Evolutionary conservation across 1,140 invertebrate genomes (phyloP).

Genomic region (Drosophila repletoides): DNA sequence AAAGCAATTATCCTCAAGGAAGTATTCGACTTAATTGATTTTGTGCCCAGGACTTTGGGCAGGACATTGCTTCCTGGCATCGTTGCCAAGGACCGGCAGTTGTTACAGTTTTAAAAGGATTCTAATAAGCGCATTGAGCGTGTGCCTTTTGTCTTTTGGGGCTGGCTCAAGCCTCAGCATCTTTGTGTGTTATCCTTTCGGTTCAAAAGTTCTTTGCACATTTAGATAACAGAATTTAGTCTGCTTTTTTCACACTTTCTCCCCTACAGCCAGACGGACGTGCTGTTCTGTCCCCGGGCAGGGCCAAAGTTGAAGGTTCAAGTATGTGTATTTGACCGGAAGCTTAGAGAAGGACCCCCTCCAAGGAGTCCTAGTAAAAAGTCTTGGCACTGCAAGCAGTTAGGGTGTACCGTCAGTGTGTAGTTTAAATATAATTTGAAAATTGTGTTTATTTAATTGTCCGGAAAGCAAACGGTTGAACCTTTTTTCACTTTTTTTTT

Average conservation of each 20-base stretch:
- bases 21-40: constrained; percentile 81
- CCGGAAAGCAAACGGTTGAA: constrained; percentile 58
- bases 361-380: constrained; percentile 13
- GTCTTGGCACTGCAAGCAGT: neutral
- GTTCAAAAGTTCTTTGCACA: constrained; percentile 66
- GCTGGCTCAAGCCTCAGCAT: neutral
- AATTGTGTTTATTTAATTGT: constrained; percentile 81
- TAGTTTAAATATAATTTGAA: constrained; percentile 80
- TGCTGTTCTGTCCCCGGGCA: constrained; percentile 19
- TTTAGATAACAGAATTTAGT: constrained; percentile 74
- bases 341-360: constrained; percentile 49
- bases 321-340: constrained; percentile 60
- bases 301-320: constrained; percentile 59
- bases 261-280: constrained; percentile 42
- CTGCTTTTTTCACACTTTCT: constrained; percentile 76
- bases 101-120: constrained; percentile 72
- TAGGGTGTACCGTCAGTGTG: constrained; percentile 29
- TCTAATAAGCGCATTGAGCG: constrained; percentile 72
- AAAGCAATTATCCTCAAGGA: constrained; percentile 78
- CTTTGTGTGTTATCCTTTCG: constrained; percentile 57
- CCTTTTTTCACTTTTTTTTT: constrained; percentile 16
- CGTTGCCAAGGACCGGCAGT: constrained; percentile 33
- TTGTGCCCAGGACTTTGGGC: constrained; percentile 24
- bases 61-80: neutral
- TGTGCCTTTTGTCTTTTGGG: constrained; percentile 46